phyloP scores from a whole-genome alignment of 2,797 vertebrate species.

The Lacerta agilis region DNA sequence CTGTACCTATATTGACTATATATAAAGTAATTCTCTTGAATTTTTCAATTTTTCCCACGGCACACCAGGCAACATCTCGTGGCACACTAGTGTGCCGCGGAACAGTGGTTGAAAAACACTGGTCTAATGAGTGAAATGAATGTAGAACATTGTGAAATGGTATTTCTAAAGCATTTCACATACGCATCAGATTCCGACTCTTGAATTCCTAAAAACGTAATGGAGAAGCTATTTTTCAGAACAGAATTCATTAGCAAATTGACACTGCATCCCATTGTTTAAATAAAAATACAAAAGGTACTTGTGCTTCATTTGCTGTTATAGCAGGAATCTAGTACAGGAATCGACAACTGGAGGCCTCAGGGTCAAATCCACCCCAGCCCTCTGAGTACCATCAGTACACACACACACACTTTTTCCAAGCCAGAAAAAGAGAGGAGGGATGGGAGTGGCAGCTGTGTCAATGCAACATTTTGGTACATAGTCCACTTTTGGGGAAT shows the following conservation, averaged over 20 bases:
- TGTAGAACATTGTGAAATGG: conserved; percentile 29
- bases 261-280: conserved; percentile 6
- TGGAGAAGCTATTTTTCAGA: conserved; percentile 2
- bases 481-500: background rate
- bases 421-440: background rate
- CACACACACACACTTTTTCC: background rate
- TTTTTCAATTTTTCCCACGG: no score
- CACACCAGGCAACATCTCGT: no score
- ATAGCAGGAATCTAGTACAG: background rate
- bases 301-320: background rate
- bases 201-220: background rate
- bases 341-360: background rate
- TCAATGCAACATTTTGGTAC: background rate
- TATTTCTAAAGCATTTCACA: conserved; percentile 24
- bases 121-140: conserved; percentile 10
- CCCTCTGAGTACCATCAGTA: background rate
- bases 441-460: background rate
- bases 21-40: no score
- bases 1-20: no score
- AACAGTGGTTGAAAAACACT: no score
- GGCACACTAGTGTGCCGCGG: no score
- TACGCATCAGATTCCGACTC: background rate
- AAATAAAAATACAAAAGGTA: conserved; percentile 7
- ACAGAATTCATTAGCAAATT: conserved; percentile 12
- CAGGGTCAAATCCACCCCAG: background rate